Percentiles rank a stretch among this genome's conserved stretches.
Conservation (phyloP, 1,140 invertebrate species). For the Cardiocondyla obscurior region DNA sequence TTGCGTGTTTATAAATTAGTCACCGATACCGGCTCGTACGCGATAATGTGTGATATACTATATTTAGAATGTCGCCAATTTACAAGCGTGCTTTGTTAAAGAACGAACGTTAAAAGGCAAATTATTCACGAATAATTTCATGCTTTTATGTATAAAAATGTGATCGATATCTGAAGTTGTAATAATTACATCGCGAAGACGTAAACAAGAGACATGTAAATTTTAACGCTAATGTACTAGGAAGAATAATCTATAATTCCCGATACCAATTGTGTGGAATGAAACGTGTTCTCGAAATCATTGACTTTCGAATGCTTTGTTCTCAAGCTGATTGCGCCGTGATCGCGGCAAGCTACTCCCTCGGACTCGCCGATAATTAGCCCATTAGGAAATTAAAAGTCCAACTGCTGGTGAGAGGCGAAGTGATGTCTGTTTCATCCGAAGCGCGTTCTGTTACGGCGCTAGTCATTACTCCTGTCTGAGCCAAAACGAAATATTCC, state of each 20-base stretch:
- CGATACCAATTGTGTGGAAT: background rate
- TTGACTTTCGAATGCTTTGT: conserved; percentile 1
- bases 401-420: conserved; percentile 2
- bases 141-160: background rate
- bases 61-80: background rate
- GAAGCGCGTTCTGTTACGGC: conserved; percentile 33
- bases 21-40: background rate
- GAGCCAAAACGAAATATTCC: conserved; percentile 70
- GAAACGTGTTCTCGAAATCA: background rate
- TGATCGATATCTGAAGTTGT: background rate
- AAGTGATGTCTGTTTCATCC: background rate
- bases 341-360: background rate
- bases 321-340: background rate
- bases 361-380: conserved; percentile 21
- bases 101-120: background rate
- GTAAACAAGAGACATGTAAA: too few relatives aligned
- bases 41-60: background rate
- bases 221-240: too few relatives aligned
- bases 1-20: background rate
- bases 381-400: conserved; percentile 50
- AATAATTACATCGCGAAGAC: background rate
- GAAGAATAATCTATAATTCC: background rate
- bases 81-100: background rate
- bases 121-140: background rate
- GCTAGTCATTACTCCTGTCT: conserved; percentile 56